Evolutionary conservation across 2,113 vertebrate genomes (phyloP).

Genomic region (Grammomys surdaster): DNA sequence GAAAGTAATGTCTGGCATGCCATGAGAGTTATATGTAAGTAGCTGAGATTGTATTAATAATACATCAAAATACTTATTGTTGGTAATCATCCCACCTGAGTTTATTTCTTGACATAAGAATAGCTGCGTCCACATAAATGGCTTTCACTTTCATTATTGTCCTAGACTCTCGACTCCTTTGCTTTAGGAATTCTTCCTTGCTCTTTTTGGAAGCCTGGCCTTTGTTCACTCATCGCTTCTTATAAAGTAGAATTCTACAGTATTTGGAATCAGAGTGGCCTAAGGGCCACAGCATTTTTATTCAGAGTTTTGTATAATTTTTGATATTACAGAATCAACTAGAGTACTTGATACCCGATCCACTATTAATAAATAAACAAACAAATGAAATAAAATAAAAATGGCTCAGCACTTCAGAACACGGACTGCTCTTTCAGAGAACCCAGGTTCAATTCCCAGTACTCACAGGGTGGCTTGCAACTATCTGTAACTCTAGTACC

Average conservation of each 20-base stretch:
- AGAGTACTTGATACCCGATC: background rate
- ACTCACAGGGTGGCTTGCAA: background rate
- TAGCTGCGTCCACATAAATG: background rate
- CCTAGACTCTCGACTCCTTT: background rate
- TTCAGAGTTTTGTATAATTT: background rate
- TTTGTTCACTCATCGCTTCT: background rate
- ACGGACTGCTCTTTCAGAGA: background rate
- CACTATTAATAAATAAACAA: background rate
- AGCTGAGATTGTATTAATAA: background rate
- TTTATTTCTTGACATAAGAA: background rate
- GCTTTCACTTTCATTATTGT: background rate
- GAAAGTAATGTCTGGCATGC: background rate
- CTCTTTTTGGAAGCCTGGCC: background rate
- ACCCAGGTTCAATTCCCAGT: background rate
- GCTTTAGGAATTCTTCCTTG: background rate
- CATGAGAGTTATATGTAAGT: background rate
- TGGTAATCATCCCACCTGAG: background rate
- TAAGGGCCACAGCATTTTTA: background rate
- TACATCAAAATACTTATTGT: background rate
- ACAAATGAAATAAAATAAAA: background rate
- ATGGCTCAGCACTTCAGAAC: background rate
- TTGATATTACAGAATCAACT: constrained; percentile 23
- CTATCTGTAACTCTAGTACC: background rate
- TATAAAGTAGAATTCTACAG: background rate
- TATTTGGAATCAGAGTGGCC: background rate